phyloP scores from a whole-genome alignment of 2,797 vertebrate species.

The Bradypodion ventrale region DNA sequence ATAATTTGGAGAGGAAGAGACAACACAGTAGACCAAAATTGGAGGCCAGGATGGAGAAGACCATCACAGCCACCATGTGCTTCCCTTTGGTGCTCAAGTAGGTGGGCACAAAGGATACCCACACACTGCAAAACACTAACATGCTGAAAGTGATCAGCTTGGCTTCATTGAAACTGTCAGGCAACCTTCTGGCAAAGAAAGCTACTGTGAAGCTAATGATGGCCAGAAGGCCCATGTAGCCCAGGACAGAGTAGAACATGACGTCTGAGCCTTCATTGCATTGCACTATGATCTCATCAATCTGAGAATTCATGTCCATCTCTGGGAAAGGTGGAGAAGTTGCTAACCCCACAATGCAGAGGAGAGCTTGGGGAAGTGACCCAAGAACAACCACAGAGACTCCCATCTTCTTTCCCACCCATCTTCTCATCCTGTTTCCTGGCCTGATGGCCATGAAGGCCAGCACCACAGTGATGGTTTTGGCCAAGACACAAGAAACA shows the following conservation, averaged over 20 bases:
- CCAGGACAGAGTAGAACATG: neutral
- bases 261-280: neutral
- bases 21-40: neutral
- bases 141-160: conserved; percentile 13
- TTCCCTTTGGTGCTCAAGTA: neutral
- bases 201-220: conserved; percentile 10
- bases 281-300: neutral
- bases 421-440: neutral
- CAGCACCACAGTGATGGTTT: conserved; percentile 5
- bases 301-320: neutral
- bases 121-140: conserved; percentile 3
- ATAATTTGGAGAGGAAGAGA: neutral
- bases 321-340: neutral
- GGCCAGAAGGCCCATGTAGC: neutral
- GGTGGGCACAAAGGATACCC: neutral
- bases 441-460: neutral
- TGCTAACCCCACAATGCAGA: neutral
- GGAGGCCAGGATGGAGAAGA: neutral
- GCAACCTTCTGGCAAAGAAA: conserved; percentile 25
- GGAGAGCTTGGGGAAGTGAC: neutral
- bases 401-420: neutral
- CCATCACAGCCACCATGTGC: neutral
- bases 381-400: neutral
- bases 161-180: conserved; percentile 31
- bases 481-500: neutral